A percentile compares a stretch with the other conserved stretches of the same genome.
Evolutionary conservation across 2,113 vertebrate species (phyloP).

Genomic region (Osmerus eperlanus): DNA sequence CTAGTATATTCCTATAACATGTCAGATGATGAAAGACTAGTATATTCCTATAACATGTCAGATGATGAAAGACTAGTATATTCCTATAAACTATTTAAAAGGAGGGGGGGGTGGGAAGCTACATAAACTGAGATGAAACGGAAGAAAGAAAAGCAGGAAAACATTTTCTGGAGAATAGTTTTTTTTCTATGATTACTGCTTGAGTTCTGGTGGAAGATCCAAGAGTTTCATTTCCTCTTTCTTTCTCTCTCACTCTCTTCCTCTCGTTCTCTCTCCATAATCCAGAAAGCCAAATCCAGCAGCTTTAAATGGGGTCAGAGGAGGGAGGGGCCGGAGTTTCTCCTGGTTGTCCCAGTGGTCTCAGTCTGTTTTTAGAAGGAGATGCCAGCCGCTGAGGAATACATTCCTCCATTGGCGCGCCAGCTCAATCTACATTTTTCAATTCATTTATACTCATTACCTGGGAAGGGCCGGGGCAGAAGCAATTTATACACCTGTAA

Average conservation of each 20-base stretch:
- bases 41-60: too few relatives aligned
- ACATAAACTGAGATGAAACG: background rate
- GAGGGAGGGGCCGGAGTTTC: constrained; percentile 14
- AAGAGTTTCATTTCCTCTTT: too few relatives aligned
- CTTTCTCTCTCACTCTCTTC: too few relatives aligned
- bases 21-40: too few relatives aligned
- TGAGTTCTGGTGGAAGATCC: constrained; percentile 21
- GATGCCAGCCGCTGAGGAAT: constrained; percentile 51
- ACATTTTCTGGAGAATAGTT: background rate
- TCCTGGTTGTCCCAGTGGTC: constrained; percentile 26
- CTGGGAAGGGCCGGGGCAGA: constrained; percentile 55
- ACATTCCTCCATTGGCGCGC: constrained; percentile 50
- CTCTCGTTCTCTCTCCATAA: constrained; percentile 8
- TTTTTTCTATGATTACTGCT: constrained; percentile 1
- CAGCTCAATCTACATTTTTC: constrained; percentile 63
- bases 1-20: too few relatives aligned
- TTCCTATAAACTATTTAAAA: too few relatives aligned
- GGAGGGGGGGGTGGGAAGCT: background rate
- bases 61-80: too few relatives aligned
- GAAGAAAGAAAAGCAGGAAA: background rate
- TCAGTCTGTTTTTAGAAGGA: constrained; percentile 36
- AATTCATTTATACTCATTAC: constrained; percentile 67
- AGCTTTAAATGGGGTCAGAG: constrained; percentile 14
- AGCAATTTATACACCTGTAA: constrained; percentile 57
- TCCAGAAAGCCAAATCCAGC: constrained; percentile 12